These are phyloP conservation scores for Microctenopoma lineatum DNA, from an alignment of 2,797 vertebrate genomes.

Conservation along the genomic window DNA sequence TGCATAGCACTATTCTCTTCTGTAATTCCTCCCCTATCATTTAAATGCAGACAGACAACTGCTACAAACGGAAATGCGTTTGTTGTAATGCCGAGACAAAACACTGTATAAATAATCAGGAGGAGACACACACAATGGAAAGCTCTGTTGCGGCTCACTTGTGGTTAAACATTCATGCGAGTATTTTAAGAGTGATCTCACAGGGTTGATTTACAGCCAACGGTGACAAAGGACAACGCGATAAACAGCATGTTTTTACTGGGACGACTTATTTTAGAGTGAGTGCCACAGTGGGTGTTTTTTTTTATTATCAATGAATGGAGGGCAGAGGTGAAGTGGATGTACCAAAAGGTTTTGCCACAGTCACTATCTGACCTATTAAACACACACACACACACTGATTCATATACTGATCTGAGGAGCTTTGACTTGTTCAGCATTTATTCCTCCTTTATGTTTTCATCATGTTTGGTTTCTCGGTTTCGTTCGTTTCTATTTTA, in stretches of 20 bases:
- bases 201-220: slow-evolving; percentile 24
- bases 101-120: neutral
- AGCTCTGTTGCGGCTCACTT: slow-evolving; percentile 11
- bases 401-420: neutral
- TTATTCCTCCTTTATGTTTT: neutral
- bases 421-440: neutral
- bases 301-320: neutral
- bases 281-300: neutral
- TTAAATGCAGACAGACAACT: neutral
- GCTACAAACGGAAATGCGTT: neutral
- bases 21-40: neutral
- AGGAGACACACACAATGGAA: neutral
- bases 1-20: neutral
- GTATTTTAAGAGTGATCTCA: neutral
- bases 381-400: neutral
- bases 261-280: neutral
- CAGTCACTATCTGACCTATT: neutral
- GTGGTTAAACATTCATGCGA: slow-evolving; percentile 42
- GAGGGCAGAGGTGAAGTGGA: neutral
- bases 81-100: neutral
- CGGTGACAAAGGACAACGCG: slow-evolving; percentile 14
- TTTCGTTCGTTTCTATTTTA: neutral
- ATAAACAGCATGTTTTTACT: slow-evolving; percentile 30
- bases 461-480: neutral
- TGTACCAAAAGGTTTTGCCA: neutral